Evolutionary conservation across 2,888 invertebrate species (phyloP).

Genomic region (Baronia brevicornis): DNA sequence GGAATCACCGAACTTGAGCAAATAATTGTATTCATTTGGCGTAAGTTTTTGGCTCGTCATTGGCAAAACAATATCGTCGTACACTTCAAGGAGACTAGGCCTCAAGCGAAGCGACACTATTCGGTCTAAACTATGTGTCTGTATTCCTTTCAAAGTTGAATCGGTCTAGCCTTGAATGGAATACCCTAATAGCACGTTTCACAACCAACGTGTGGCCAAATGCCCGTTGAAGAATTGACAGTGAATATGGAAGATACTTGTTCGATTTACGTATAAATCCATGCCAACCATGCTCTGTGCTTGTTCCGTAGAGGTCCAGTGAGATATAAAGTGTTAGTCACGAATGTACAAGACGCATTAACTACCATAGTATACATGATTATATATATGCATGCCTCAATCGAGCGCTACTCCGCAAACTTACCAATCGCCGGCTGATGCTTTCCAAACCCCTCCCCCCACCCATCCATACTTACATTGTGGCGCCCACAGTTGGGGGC

Average conservation of each 20-base stretch:
- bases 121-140: constrained; percentile 67
- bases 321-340: constrained; percentile 36
- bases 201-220: constrained; percentile 71
- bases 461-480: constrained; percentile 24
- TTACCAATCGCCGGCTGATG: constrained; percentile 32
- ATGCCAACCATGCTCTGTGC: constrained; percentile 58
- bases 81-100: constrained; percentile 52
- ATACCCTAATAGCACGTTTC: constrained; percentile 66
- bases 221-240: constrained; percentile 66
- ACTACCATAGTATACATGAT: constrained; percentile 21
- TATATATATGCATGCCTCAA: constrained; percentile 33
- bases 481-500: constrained; percentile 41
- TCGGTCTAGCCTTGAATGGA: constrained; percentile 30
- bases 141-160: constrained; percentile 45
- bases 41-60: constrained; percentile 54
- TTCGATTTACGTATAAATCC: constrained; percentile 50
- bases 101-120: constrained; percentile 67
- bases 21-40: constrained; percentile 43
- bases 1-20: constrained; percentile 44
- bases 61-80: constrained; percentile 41
- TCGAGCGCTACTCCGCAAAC: constrained; percentile 26
- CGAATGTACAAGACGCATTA: constrained; percentile 26
- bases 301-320: constrained; percentile 15
- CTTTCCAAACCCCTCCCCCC: constrained; percentile 26
- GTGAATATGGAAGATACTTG: constrained; percentile 59